Base-by-base conservation (phyloP, 2,888 invertebrate species). In the Sarcophaga carnaria region DNA sequence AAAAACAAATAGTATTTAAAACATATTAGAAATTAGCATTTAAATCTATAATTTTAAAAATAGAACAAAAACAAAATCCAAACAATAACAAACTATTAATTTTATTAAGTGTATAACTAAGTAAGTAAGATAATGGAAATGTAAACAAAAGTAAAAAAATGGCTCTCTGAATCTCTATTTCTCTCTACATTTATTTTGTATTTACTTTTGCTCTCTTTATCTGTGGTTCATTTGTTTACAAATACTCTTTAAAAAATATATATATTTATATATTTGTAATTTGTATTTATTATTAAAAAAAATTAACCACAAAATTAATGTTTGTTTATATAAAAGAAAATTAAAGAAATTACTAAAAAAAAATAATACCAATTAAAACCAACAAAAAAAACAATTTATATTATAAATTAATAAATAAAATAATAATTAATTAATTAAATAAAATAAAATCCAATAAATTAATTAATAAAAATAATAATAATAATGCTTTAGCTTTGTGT, bases 401-500 rank as follows among this genome's bases (percentile, higher is more conserved):
- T 86, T 86, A 88, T 76, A 86, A 80, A 87, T 69, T 59, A 22
- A 86, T 87, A 14, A 80, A 78, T 67, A 83, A 37, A 37, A 88
- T 87, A 85, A 88, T 76, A 86, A 80, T 86, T 67, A 25, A 20
- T 85, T 86, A 37, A 79, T 80, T 70, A 83, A 88, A 87, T 70
- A 83, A 88, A 87, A 54, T 54, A 78, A 82, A 88, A 88, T 83
- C 37, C 37, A 71, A 81, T 20, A 72, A 62, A 27, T 17, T 47
- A 45, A 20, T 37, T n/a, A 70, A 72, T 64, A 66, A 59, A 59
- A 27, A n/a, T 71, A 14, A 88, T 87, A 64, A 86, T 87, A 88
- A 90, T 92, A 93, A 89, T 93, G 93, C 93, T 93, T 83, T 92
- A 92, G 93, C 93, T 93, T 93, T 93, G 93, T 93, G 93, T 93